phyloP scores from a whole-genome alignment of 2,888 invertebrate species.

The Proisotoma minuta region DNA sequence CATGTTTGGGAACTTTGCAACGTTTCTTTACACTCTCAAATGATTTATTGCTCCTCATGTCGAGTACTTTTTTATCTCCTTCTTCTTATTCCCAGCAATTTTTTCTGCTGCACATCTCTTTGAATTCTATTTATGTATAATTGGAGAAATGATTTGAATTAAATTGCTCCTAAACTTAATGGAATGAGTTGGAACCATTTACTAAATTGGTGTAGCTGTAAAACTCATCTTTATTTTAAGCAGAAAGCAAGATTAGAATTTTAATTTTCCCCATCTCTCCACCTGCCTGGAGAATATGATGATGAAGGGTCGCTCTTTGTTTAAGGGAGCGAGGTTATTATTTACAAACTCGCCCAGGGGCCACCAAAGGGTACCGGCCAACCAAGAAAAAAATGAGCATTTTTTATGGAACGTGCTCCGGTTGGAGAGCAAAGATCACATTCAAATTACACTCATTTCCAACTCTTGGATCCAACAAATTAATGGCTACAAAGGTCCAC shows the following conservation, averaged over 20 bases:
- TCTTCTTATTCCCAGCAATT: no score
- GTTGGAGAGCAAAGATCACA: not conserved
- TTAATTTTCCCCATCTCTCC: not conserved
- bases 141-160: no score
- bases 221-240: no score
- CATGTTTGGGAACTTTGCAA: not conserved
- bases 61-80: no score
- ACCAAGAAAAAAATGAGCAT: not conserved
- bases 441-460: slow-evolving; percentile 2
- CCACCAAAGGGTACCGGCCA: not conserved
- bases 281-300: not conserved
- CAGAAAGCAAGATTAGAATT: no score
- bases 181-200: no score
- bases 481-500: no score
- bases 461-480: no score
- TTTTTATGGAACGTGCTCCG: slow-evolving; percentile 3
- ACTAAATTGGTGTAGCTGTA: no score
- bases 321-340: slow-evolving; percentile 4
- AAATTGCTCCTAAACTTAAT: no score
- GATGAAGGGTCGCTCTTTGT: not conserved
- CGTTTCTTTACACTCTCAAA: not conserved
- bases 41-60: slow-evolving; percentile 3
- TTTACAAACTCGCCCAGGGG: not conserved
- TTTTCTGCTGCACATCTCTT: no score
- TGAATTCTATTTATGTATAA: no score